Evolutionary conservation across 53 echinoderm and acorn worm genomes (phyloP).

Genomic region (Luidia sarsii): DNA sequence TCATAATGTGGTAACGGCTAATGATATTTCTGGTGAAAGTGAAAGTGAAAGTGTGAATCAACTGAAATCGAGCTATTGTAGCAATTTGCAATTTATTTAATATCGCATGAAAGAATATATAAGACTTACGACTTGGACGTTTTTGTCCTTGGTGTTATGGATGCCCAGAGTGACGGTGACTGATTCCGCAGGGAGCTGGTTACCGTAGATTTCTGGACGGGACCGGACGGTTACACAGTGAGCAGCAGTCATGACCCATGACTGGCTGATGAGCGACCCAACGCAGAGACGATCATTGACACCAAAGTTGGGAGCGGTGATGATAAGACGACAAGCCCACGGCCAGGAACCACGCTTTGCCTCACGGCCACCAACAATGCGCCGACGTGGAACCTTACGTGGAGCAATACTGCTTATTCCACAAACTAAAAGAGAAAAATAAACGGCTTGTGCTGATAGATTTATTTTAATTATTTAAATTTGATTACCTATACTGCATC

Average conservation of each 20-base stretch:
- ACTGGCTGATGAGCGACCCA: constrained; percentile 32
- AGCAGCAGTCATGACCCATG: constrained; percentile 54
- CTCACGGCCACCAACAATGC: constrained; percentile 49
- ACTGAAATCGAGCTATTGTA: no score
- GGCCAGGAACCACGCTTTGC: constrained; percentile 34
- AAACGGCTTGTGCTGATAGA: no score
- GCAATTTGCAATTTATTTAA: no score
- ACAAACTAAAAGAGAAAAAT: constrained; percentile 22
- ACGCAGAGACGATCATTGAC: neutral
- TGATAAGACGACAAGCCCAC: constrained; percentile 8
- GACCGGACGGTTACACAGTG: constrained; percentile 38
- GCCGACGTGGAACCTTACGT: neutral
- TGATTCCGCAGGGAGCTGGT: neutral
- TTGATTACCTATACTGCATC: no score
- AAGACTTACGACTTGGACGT: constrained; percentile 2
- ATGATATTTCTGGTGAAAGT: no score
- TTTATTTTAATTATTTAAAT: no score
- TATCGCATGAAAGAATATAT: no score
- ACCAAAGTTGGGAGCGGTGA: neutral
- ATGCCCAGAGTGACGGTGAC: constrained; percentile 28
- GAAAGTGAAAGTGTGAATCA: no score
- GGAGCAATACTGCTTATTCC: constrained; percentile 13
- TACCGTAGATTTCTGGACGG: constrained; percentile 2
- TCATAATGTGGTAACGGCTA: no score
- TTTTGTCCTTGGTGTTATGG: neutral